Evolutionary conservation across 2,797 vertebrate genomes (phyloP).

Genomic region (Hapalemur alaotrensis): DNA sequence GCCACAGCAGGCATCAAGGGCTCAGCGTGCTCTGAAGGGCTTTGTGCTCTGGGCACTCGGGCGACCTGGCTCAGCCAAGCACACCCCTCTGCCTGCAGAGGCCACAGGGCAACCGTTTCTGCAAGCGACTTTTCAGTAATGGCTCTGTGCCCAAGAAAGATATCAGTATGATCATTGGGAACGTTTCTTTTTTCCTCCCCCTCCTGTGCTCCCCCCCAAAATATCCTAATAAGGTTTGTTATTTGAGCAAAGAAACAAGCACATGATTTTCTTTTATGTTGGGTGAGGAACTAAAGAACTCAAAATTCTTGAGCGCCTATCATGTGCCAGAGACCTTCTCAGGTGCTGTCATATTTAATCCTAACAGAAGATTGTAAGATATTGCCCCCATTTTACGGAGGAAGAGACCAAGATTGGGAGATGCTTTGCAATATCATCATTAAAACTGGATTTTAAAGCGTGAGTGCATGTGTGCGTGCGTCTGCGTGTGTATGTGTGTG

Average conservation of each 20-base stretch:
- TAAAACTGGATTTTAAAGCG: neutral
- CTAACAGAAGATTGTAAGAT: neutral
- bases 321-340: neutral
- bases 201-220: neutral
- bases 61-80: neutral
- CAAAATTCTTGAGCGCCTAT: neutral
- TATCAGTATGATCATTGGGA: neutral
- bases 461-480: too few relatives aligned
- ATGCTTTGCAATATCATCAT: neutral
- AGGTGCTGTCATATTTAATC: neutral
- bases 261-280: neutral
- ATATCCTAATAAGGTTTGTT: neutral
- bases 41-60: neutral
- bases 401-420: neutral
- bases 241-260: neutral
- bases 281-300: neutral
- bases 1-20: neutral
- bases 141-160: neutral
- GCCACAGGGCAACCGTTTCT: neutral
- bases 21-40: conserved; percentile 11
- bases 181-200: neutral
- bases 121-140: neutral
- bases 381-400: neutral
- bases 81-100: neutral
- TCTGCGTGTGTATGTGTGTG: too few relatives aligned